phyloP scores from a whole-genome alignment of 2,888 invertebrate genomes.

The Chrysomela aeneicollis region DNA sequence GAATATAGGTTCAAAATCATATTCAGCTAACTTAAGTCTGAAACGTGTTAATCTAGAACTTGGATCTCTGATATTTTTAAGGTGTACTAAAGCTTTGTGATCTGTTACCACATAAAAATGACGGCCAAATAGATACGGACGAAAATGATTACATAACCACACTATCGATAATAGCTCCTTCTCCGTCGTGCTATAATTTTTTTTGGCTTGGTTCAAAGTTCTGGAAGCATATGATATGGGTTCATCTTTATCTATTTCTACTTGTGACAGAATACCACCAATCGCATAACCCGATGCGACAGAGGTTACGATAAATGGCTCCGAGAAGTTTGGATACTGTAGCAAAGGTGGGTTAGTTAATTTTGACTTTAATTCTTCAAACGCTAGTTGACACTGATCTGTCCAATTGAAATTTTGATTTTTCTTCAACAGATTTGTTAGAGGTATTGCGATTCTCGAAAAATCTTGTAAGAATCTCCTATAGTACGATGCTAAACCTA shows the following conservation, averaged over 20 bases:
- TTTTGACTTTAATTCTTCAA: neutral
- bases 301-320: constrained; percentile 49
- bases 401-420: neutral
- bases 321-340: constrained; percentile 47
- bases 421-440: neutral
- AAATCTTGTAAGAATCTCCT: too few relatives aligned
- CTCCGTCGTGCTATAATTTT: constrained; percentile 45
- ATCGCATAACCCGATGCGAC: constrained; percentile 48
- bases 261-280: constrained; percentile 50
- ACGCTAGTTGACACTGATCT: neutral
- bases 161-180: constrained; percentile 41
- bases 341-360: constrained; percentile 13
- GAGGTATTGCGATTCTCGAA: neutral
- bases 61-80: too few relatives aligned
- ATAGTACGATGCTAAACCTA: neutral
- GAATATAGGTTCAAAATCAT: too few relatives aligned
- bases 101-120: too few relatives aligned
- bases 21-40: too few relatives aligned
- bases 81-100: too few relatives aligned
- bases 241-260: constrained; percentile 46
- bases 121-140: neutral
- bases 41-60: too few relatives aligned
- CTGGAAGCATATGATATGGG: constrained; percentile 50
- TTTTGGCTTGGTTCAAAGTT: constrained; percentile 46
- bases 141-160: constrained; percentile 21